Evolutionary conservation across 2,888 invertebrate species (phyloP).

Genomic region (Chalcosyrphus nemorum): DNA sequence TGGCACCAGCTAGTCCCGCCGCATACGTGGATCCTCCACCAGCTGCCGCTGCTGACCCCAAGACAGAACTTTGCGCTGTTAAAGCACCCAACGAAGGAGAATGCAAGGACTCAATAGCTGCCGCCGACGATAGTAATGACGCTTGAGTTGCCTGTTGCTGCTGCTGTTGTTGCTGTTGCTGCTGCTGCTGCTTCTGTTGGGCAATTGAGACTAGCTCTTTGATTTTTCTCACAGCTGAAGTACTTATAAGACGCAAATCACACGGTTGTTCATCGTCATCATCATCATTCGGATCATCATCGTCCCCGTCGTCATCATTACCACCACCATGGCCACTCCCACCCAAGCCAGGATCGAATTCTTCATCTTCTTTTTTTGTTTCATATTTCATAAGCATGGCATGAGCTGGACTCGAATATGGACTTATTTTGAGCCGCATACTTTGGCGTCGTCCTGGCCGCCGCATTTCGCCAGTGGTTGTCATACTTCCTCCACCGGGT

Average conservation of each 20-base stretch:
- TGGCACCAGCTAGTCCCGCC: slow-evolving; percentile 50
- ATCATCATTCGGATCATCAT: slow-evolving; percentile 73
- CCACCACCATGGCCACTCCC: slow-evolving; percentile 73
- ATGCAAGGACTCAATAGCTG: slow-evolving; percentile 62
- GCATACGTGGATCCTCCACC: slow-evolving; percentile 61
- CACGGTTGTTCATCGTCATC: slow-evolving; percentile 79
- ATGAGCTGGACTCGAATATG: slow-evolving; percentile 78
- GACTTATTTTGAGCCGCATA: slow-evolving; percentile 78
- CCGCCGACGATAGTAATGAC: slow-evolving; percentile 41
- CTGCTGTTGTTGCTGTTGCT: slow-evolving; percentile 66
- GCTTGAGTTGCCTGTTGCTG: slow-evolving; percentile 42
- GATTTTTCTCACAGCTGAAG: slow-evolving; percentile 76
- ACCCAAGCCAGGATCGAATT: slow-evolving; percentile 43
- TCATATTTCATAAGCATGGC: slow-evolving; percentile 78
- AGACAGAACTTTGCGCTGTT: slow-evolving; percentile 66
- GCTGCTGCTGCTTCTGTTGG: slow-evolving; percentile 76
- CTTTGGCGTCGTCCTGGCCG: slow-evolving; percentile 72
- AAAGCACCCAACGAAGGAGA: slow-evolving; percentile 64
- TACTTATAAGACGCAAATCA: slow-evolving; percentile 79
- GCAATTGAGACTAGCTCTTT: slow-evolving; percentile 77
- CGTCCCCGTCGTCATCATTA: slow-evolving; percentile 72
- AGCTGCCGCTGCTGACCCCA: slow-evolving; percentile 67
- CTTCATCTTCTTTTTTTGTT: slow-evolving; percentile 75
- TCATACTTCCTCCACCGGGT: slow-evolving; percentile 50
- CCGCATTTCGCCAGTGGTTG: slow-evolving; percentile 26